These are phyloP conservation scores for Fratercula arctica DNA, from an alignment of 2,797 vertebrate species.

Conservation along the genomic window DNA sequence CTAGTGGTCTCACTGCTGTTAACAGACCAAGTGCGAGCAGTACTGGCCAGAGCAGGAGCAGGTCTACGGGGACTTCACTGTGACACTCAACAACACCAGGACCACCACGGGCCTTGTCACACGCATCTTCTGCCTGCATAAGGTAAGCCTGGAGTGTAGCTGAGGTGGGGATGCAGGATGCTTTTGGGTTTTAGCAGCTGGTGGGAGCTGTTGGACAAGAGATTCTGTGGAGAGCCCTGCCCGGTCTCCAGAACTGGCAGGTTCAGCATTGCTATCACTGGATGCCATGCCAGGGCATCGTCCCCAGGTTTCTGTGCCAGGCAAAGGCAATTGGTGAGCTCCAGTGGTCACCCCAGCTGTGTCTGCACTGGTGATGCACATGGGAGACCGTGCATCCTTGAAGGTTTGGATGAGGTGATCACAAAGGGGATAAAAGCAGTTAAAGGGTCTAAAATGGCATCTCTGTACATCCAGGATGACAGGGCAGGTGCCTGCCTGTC, in stretches of 20 bases:
- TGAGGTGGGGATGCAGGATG: background rate
- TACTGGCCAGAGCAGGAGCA: conserved; percentile 67
- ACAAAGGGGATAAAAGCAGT: background rate
- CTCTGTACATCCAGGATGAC: background rate
- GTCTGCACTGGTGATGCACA: background rate
- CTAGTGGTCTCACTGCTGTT: background rate
- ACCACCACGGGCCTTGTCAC: conserved; percentile 19
- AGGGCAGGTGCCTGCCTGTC: background rate
- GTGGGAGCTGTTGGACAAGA: background rate
- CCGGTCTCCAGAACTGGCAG: background rate
- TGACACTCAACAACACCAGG: conserved; percentile 36
- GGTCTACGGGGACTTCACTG: conserved; percentile 15
- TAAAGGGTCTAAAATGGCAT: background rate
- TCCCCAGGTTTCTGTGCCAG: background rate
- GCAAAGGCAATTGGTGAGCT: background rate
- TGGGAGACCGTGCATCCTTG: background rate
- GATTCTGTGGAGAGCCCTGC: accelerated
- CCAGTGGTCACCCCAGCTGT: background rate
- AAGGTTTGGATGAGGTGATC: background rate
- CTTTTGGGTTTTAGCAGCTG: background rate
- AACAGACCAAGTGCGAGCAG: conserved; percentile 62
- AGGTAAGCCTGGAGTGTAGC: conserved; percentile 5
- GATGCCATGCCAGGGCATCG: background rate
- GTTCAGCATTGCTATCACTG: accelerated
- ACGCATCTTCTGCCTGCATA: conserved; percentile 51